Conservation (phyloP, 2,888 invertebrate genomes). For the Cosmopolites sordidus region DNA sequence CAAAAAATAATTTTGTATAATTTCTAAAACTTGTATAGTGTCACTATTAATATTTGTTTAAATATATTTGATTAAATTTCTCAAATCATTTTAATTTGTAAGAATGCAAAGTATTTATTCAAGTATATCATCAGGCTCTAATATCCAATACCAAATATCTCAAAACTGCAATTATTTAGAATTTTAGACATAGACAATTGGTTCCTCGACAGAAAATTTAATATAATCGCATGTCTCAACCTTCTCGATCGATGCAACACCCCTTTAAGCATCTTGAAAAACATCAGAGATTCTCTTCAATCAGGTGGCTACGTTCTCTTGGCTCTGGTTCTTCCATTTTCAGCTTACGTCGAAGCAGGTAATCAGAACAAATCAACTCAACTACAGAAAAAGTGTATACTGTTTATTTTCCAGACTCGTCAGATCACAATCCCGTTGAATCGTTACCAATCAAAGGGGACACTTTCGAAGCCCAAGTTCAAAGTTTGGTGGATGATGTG, state of each 20-base stretch:
- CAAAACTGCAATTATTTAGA: conserved; percentile 49
- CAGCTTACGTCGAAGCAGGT: conserved; percentile 90
- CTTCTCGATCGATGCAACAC: conserved; percentile 88
- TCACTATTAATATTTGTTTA: too few species aligned
- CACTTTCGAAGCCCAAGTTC: conserved; percentile 76
- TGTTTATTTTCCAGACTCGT: conserved; percentile 55
- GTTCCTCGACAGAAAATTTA: conserved; percentile 57
- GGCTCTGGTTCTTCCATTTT: conserved; percentile 91
- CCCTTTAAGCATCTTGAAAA: conserved; percentile 72
- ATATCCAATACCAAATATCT: too few species aligned
- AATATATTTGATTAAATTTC: too few species aligned
- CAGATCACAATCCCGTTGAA: conserved; percentile 69
- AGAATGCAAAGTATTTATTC: too few species aligned
- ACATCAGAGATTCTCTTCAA: conserved; percentile 67
- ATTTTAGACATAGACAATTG: conserved; percentile 68
- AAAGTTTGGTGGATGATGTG: conserved; percentile 61
- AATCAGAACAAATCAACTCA: conserved; percentile 28
- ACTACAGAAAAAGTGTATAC: too few species aligned
- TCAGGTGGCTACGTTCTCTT: conserved; percentile 73
- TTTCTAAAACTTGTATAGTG: too few species aligned
- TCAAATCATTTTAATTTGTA: too few species aligned
- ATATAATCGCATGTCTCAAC: conserved; percentile 86
- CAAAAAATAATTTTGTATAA: too few species aligned
- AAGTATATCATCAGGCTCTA: too few species aligned
- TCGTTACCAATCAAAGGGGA: conserved; percentile 62